Evolutionary conservation across 2,797 vertebrate species (phyloP).

Genomic region (Sebastes trivittatus): DNA sequence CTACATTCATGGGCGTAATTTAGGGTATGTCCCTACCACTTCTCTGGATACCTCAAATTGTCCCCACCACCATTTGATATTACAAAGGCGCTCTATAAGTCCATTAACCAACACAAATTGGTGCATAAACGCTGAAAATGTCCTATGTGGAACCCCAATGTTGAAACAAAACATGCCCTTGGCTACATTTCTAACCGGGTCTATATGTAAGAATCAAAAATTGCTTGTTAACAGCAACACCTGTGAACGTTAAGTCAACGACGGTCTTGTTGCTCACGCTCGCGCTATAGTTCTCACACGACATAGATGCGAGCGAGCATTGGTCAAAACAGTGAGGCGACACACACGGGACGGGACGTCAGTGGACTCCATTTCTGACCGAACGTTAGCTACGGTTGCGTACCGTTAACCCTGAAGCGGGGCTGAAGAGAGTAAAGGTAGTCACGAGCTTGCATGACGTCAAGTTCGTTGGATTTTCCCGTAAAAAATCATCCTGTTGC

Average conservation of each 20-base stretch:
- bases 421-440: too few relatives aligned
- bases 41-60: neutral
- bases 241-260: accelerated
- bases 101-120: neutral
- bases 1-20: neutral
- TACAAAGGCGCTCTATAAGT: neutral
- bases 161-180: neutral
- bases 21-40: neutral
- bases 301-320: too few relatives aligned
- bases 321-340: too few relatives aligned
- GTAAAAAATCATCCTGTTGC: too few relatives aligned
- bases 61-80: neutral
- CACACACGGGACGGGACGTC: too few relatives aligned
- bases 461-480: too few relatives aligned
- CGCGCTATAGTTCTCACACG: accelerated
- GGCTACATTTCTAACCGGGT: neutral
- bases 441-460: accelerated
- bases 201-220: too few relatives aligned
- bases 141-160: too few relatives aligned
- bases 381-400: too few relatives aligned
- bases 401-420: too few relatives aligned
- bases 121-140: neutral
- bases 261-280: accelerated
- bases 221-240: too few relatives aligned
- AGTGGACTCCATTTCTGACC: too few relatives aligned